Evolutionary conservation across 2,113 vertebrate species (phyloP), one percentile per base, ranked within the genome.

Genomic region (Sander vitreus): DNA sequence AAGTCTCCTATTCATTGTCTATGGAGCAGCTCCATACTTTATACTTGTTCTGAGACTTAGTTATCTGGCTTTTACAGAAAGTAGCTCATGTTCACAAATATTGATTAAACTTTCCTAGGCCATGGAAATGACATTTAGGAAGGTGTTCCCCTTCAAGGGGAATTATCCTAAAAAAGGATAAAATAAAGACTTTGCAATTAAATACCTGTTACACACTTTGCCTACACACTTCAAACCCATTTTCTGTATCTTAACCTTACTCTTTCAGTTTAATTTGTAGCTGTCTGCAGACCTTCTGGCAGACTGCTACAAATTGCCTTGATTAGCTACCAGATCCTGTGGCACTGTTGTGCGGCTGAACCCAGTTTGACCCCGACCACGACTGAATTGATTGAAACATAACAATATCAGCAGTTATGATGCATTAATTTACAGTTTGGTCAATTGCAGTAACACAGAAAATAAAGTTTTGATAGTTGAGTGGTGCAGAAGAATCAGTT

Each of bases 381-480:
- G 12, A 36, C 7, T 14, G 1, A 33, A 53, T n/a, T 9, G 23
- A 36, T n/a, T 25, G 51, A 70, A 15, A 58, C 3, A 54, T 33
- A n/a, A 67, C n/a, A 21, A 58, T 19, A 68, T 50, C 36, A 58
- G 36, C 43, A 27, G 27, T 3, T 59, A 18, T n/a, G 48, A 85
- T 11, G 25, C 47, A 21, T 5, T 12, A 33, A 39, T 7, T 53
- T 10, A 18, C 51, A 15, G 30, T 36, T 68, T 33, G 25, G 30
- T 71, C n/a, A 57, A 63, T 30, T 21, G 47, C 39, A 39, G 53
- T 12, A 11, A 67, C 53, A 36, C 9, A 36, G 55, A 5, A 47
- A 59, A 69, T 58, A 9, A 68, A 36, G 67, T 83, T 80, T 66
- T 71, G 11, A 86, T 78, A 58, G 59, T 53, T 70, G 30, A 82